Conservation (phyloP, 1,140 invertebrate genomes). For the Heliothis virescens region DNA sequence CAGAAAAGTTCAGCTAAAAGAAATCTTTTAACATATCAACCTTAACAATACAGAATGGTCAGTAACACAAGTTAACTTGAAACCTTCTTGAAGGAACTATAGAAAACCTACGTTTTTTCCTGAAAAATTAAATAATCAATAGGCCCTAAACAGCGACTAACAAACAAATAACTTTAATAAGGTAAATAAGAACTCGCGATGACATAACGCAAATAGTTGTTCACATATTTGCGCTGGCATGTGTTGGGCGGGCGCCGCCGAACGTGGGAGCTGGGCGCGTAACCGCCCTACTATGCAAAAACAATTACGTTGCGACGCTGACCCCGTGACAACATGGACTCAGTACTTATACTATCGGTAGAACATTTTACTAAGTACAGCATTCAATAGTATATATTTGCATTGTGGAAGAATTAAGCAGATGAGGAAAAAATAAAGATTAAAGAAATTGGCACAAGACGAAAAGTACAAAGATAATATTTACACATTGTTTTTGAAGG, state of each 20-base stretch:
- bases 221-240: constrained; percentile 36
- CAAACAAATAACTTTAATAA: background rate
- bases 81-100: background rate
- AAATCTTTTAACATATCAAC: too few relatives aligned
- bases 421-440: too few relatives aligned
- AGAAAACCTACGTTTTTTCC: background rate
- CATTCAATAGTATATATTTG: too few relatives aligned
- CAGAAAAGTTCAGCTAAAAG: background rate
- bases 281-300: constrained; percentile 52
- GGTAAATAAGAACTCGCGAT: constrained; percentile 22
- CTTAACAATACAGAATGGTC: too few relatives aligned
- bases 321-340: constrained; percentile 35
- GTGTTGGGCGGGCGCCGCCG: constrained; percentile 49
- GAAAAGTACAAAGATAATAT: background rate
- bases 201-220: constrained; percentile 37
- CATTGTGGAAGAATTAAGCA: too few relatives aligned
- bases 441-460: background rate
- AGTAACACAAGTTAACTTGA: too few relatives aligned
- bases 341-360: background rate
- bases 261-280: constrained; percentile 51
- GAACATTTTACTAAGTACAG: background rate
- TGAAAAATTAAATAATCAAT: background rate
- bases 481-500: background rate
- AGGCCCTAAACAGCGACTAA: background rate
- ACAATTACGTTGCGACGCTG: constrained; percentile 46